Base-by-base conservation (phyloP, 2,888 invertebrate genomes). In the Melanophora roralis region DNA sequence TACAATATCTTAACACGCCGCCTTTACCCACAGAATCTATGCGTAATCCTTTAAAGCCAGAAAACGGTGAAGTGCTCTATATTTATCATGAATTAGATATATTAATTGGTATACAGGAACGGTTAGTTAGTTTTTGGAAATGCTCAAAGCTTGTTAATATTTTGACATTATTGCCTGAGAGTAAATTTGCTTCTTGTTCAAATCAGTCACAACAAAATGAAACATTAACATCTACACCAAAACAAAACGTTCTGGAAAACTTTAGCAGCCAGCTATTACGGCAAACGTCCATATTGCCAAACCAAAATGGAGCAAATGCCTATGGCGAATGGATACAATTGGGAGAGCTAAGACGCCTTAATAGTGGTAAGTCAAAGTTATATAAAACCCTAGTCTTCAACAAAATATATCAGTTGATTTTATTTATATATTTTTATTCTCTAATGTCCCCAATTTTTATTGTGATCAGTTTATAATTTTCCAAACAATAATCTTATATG, bases 91-190 rank as follows among this genome's bases (percentile, higher is more conserved):
- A 88, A 68, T 74, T 87, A 49, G 89, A 89, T 45, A 84, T 88
- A 60, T 84, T 89, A 0, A 87, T 89, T 49, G 86, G 88, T 7
- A 82, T 90, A 40, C 89, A 89, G 72, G 88, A 89, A 60, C 82
- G 78, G 16, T 64, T 84, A 45, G 80, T 89, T 2, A 86, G 86
- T 16, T 89, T 89, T 76, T 89, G 89, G 89, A 89, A 89, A 75
- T 88, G 85, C 71, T 86, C 86, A 2, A 88, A 86, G 69, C 64
- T 89, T 0, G 84, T 88, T 9, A 85, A 85, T 71, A 84, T 88
- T 5, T 73, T 90, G 11, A 84, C 84, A 11, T 23, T 34, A 38
- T 34, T 75, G 19, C 19, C 51, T 7, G 21, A 34, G 7, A 68
- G 11, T n/a, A 51, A 69, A 53, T 62, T 65, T 45, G 45, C 4